phyloP scores from a whole-genome alignment of 2,888 invertebrate species.

The Aleiodes leptofemur region DNA sequence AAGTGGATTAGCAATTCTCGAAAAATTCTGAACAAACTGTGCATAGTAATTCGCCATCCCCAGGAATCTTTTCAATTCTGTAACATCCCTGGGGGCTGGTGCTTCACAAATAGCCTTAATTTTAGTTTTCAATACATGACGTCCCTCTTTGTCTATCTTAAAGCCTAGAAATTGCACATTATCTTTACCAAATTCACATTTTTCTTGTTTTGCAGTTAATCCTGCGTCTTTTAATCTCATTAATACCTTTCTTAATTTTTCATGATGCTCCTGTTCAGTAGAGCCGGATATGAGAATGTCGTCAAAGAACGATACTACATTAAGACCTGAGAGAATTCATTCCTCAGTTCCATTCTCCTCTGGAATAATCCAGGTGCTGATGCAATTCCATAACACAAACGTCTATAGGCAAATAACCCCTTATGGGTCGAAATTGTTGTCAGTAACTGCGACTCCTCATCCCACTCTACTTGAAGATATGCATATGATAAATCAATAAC shows the following conservation, averaged over 20 bases:
- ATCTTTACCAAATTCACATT: constrained; percentile 22
- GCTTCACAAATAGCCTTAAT: constrained; percentile 21
- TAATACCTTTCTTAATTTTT: constrained; percentile 20
- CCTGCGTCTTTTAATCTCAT: constrained; percentile 20
- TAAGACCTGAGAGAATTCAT: constrained; percentile 19
- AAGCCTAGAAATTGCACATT: constrained; percentile 32
- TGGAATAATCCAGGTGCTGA: constrained; percentile 38
- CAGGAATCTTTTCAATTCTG: constrained; percentile 36
- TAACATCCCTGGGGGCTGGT: constrained; percentile 15
- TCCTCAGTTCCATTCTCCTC: constrained; percentile 30
- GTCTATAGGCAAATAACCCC: constrained; percentile 59
- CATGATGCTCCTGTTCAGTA: constrained; percentile 5
- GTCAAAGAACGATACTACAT: constrained; percentile 33
- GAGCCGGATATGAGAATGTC: constrained; percentile 27
- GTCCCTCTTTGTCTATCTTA: constrained; percentile 54
- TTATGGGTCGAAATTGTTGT: constrained; percentile 66
- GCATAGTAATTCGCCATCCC: constrained; percentile 25
- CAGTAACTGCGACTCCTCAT: constrained; percentile 61
- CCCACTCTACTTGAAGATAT: constrained; percentile 65
- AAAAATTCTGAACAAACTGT: background rate
- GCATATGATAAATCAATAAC: constrained; percentile 56
- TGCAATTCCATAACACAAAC: constrained; percentile 29
- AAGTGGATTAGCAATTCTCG: constrained; percentile 1
- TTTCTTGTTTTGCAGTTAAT: constrained; percentile 23
- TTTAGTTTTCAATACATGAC: constrained; percentile 36